Conservation (phyloP, 2,113 vertebrate genomes). For the Australoheros scitulus region DNA sequence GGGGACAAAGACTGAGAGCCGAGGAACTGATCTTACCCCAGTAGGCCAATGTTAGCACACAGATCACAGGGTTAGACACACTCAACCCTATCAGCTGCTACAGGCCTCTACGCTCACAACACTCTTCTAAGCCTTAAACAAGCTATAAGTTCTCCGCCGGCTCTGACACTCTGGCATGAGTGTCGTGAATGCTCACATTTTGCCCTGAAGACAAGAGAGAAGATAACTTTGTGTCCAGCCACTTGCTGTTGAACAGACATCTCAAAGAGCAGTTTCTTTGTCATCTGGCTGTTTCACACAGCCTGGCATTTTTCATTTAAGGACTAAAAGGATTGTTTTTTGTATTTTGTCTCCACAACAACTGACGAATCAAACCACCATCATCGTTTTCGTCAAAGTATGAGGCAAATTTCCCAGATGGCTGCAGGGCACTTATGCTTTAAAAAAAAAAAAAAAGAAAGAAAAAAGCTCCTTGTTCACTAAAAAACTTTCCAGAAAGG, state of each 20-base stretch:
- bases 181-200: conserved; percentile 68
- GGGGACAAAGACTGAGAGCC: conserved; percentile 69
- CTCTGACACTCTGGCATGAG: conserved; percentile 58
- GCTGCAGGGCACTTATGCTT: conserved; percentile 46
- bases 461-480: conserved; percentile 17
- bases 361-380: conserved; percentile 47
- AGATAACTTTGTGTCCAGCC: conserved; percentile 62
- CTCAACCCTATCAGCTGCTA: conserved; percentile 76
- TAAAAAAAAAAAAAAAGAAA: conserved; percentile 36
- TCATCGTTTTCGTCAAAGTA: conserved; percentile 52
- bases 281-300: conserved; percentile 46
- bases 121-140: conserved; percentile 69
- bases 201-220: conserved; percentile 52
- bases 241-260: conserved; percentile 38
- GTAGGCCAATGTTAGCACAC: conserved; percentile 76
- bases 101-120: conserved; percentile 68
- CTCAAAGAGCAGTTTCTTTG: conserved; percentile 48
- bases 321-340: conserved; percentile 65
- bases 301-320: conserved; percentile 50
- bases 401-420: conserved; percentile 59
- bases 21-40: conserved; percentile 76
- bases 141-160: conserved; percentile 61
- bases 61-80: conserved; percentile 79
- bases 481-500: conserved; percentile 50
- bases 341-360: conserved; percentile 59